Percentiles rank a stretch among this genome's conserved stretches.
Conservation (phyloP, 2,797 vertebrate species). For the Morelia viridis region DNA sequence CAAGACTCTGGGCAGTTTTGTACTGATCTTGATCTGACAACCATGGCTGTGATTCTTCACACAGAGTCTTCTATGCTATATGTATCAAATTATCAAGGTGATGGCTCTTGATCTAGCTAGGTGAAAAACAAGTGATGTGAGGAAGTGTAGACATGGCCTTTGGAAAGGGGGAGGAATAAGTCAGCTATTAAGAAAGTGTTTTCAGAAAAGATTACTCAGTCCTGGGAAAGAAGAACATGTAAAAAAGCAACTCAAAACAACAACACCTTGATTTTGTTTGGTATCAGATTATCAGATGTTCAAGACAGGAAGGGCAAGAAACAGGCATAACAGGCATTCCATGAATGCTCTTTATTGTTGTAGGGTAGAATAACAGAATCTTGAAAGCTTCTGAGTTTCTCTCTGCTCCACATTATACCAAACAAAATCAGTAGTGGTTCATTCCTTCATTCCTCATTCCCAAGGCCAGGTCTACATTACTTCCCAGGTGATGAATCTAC, state of each 20-base stretch:
- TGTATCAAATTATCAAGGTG: background rate
- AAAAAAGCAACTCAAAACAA: background rate
- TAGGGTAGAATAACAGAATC: background rate
- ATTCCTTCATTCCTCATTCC: background rate
- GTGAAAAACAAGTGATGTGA: background rate
- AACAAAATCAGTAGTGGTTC: background rate
- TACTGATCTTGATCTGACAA: background rate
- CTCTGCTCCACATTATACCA: background rate
- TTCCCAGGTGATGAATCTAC: background rate
- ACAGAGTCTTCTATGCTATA: background rate
- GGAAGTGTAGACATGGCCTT: background rate
- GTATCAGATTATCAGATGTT: background rate
- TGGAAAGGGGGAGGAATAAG: background rate
- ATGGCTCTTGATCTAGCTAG: background rate
- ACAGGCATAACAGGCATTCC: background rate
- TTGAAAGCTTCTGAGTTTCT: background rate
- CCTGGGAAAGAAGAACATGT: background rate
- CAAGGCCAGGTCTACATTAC: background rate
- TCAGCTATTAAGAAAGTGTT: background rate
- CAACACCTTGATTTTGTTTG: background rate
- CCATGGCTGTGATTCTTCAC: background rate
- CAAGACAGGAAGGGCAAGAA: background rate
- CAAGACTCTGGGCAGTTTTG: background rate
- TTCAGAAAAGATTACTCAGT: background rate
- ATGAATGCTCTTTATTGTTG: background rate